phyloP scores from a whole-genome alignment of 2,113 vertebrate genomes.

The Cygnus buccinator region DNA sequence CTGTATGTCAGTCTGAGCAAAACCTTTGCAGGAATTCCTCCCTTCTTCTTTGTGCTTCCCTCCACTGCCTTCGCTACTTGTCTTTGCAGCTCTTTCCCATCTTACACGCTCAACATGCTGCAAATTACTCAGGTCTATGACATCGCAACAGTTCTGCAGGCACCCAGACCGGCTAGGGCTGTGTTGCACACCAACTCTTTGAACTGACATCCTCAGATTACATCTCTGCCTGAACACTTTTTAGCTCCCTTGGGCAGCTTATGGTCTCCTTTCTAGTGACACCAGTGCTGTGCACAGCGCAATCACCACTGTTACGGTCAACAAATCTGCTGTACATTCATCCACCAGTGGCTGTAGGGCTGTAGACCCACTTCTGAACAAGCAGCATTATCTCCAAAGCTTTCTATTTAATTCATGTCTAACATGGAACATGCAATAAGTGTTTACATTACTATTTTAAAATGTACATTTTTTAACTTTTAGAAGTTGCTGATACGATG shows the following conservation, averaged over 20 bases:
- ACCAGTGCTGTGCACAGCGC: not conserved
- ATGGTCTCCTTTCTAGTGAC: not conserved
- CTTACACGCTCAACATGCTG: not conserved
- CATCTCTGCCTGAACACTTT: not conserved
- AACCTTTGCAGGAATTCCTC: not conserved
- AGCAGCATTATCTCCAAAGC: not conserved
- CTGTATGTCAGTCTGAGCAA: not conserved
- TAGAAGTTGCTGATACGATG: slow-evolving; percentile 52
- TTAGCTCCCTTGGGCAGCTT: not conserved
- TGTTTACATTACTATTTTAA: slow-evolving; percentile 59
- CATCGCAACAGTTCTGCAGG: not conserved
- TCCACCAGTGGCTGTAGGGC: not conserved
- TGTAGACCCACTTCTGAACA: not conserved
- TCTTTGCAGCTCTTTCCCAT: not conserved
- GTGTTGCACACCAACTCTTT: not conserved
- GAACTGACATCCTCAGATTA: not conserved
- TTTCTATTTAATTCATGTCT: not conserved
- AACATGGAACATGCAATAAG: not conserved
- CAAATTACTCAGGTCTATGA: not conserved
- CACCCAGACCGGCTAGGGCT: not conserved
- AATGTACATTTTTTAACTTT: not conserved
- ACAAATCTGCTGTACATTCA: not conserved
- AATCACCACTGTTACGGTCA: not conserved
- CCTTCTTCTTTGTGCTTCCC: not conserved
- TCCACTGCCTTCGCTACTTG: accelerated